Evolutionary conservation across 2,113 vertebrate species (phyloP), one percentile per base, ranked within the genome.

Genomic region (Saguinus imperator): DNA sequence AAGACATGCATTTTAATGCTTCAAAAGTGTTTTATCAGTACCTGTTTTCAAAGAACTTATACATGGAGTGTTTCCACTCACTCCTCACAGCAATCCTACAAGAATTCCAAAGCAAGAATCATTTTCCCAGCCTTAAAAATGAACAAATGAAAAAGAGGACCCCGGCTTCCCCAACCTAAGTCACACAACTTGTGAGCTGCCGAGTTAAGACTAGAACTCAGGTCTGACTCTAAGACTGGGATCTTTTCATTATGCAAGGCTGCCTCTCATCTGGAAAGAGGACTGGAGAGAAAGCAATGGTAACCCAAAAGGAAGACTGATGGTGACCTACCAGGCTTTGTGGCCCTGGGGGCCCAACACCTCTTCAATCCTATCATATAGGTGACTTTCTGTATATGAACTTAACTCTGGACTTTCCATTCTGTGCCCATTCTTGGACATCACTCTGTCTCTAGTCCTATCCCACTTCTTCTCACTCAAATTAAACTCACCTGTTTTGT

Each of bases 1-100:
- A 94, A 27, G 43, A 93, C 29, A 64, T 68, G 27, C 23, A 97
- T 93, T 94, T 96, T 93, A 80, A 83, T 70, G 57, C 18, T 58
- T 70, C 55, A 43, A 50, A 91, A 81, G 68, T 21, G 37, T 48
- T 79, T 91, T 86, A 32, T 81, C 70, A 64, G n/a, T 87, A 57
- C 18, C 84, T 40, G 4, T 87, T 91, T 91, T 37, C 87, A 89
- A 97, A 94, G 43, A 16, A 70, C 6, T 73, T 80, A 68, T 20
- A 70, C 61, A 85, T 50, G 94, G 5, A 45, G 1, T 57, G 40
- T 25, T 93, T 91, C 58, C 55, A 40, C 93, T 77, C 7, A 10
- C 32, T 89, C 25, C 45, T 96, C 81, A 85, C 18, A 84, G 61
- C 18, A 61, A 91, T 79, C 52, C 37, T 77, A 50, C 5, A 64